Evolutionary conservation across 2,888 invertebrate species (phyloP), one percentile per base, ranked within the genome.

Genomic region (Pterostichus madidus): DNA sequence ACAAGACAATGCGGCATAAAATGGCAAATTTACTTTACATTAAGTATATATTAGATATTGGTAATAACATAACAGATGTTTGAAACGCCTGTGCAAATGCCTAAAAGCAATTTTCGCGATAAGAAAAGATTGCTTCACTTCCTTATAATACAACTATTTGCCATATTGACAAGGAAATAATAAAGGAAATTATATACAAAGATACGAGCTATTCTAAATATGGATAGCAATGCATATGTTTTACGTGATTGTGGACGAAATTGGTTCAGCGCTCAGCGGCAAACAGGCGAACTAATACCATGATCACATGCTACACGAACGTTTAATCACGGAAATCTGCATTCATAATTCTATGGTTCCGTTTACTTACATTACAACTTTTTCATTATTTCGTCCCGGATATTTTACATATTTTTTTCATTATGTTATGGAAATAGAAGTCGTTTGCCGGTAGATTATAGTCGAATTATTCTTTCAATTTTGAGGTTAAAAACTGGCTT

Each of bases 131-230:
- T 39, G 59, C 59, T 59, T 77, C 56, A 77, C 77, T 77, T 77
- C 79, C 61, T 64, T 79, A 80, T 68, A 49, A 56, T 46, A 31
- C 59, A 15, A 32, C 61, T 64, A 49, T 44, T 71, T 44, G 49
- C 64, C 49, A 49, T 79, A 80, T 64, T 80, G 80, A 80, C 49
- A 49, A 80, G 80, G 80, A 80, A 79, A 68, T 80, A 78, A 35
- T 56, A 78, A 59, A 61, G 80, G 80, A 80, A 80, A 80, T 61
- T 64, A 52, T 80, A 80, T 17, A 56, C 44, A 39, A 17, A 68
- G 64, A 77, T 80, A 49, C 44, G 44, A 71, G 68, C 68, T 71
- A 46, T 32, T 80, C 80, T 68, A 80, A 80, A 80, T 80, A 80
- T 68, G 80, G 80, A 79, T 61, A 44, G 17, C 39, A 71, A 71